A percentile compares a stretch with the other conserved stretches of the same genome.
phyloP scores from a whole-genome alignment of 2,113 vertebrate species.

The Melanotaenia duboulayi region DNA sequence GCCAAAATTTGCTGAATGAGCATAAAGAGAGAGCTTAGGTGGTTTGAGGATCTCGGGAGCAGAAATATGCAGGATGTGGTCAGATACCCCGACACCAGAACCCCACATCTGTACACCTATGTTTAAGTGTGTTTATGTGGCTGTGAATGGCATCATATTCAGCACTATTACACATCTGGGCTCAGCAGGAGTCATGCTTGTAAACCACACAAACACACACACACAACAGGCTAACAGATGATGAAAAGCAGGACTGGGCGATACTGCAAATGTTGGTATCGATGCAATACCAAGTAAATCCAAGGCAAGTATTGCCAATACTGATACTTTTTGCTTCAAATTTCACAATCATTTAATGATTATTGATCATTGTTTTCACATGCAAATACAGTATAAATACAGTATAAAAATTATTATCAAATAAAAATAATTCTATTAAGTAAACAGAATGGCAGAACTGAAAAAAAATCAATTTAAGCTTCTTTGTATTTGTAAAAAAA shows the following conservation, averaged over 20 bases:
- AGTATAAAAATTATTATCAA: too few species aligned
- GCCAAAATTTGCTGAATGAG: slow-evolving; percentile 56
- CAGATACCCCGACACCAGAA: slow-evolving; percentile 57
- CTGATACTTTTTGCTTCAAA: too few species aligned
- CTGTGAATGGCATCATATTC: slow-evolving; percentile 58
- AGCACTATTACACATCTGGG: slow-evolving; percentile 63
- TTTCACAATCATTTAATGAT: too few species aligned
- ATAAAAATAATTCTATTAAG: too few species aligned
- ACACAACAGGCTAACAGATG: slow-evolving; percentile 37
- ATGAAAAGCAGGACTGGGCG: slow-evolving; percentile 69
- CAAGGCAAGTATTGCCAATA: too few species aligned
- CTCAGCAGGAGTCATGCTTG: slow-evolving; percentile 62
- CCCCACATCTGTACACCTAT: slow-evolving; percentile 53
- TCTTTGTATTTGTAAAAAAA: too few species aligned
- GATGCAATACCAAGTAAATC: too few species aligned
- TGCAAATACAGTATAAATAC: too few species aligned
- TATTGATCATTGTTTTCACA: too few species aligned
- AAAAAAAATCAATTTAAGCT: too few species aligned
- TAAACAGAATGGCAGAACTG: too few species aligned
- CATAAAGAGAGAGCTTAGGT: slow-evolving; percentile 41
- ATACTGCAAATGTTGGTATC: too few species aligned
- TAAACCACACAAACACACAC: slow-evolving; percentile 70
- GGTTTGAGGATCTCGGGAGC: slow-evolving; percentile 54
- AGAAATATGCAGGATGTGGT: slow-evolving; percentile 73
- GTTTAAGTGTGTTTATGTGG: slow-evolving; percentile 39